Evolutionary conservation across 2,113 vertebrate genomes (phyloP), one percentile per base, ranked within the genome.

Genomic region (Tylochromis polylepis): DNA sequence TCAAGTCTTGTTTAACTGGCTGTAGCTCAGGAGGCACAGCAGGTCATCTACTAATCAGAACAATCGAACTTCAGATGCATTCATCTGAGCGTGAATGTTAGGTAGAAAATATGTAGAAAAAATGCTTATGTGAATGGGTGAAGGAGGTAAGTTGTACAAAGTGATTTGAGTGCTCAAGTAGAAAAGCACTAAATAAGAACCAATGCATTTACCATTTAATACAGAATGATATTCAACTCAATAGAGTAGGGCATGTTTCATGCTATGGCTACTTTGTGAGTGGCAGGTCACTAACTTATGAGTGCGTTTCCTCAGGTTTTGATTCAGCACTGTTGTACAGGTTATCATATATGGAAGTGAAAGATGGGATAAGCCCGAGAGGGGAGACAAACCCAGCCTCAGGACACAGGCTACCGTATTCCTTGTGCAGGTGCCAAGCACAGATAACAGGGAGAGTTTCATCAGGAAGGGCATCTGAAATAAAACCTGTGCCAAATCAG

Each of bases 91-190:
- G 34, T 22, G 60, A 67, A 38, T 67, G 34, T 67, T 67, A 8
- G 34, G 38, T 67, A 38, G 34, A 67, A 38, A 22, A 11, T 6
- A 8, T 38, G 62, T 8, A 38, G 31, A 3, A 22, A 65, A 67
- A 67, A 22, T 38, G 20, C 20, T 67, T 67, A 38, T 3, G 0
- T 38, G 0, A 67, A 38, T 8, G 20, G 6, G 34, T 38, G 6
- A 14, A 34, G 34, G 7, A 7, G 36, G 34, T 67, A 38, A 1
- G 2, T 38, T 65, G 18, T 11, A 62, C 58, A 60, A 60, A 62
- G 59, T 38, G 62, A 67, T 67, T 67, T 14, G 20, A 67, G 62
- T 38, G 34, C 60, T 65, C 0, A 4, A 38, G 20, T 2, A 65
- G 34, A 65, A 65, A 65, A n/a, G 11, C 60, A 14, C 60, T 31